These are phyloP conservation scores for Riparia riparia DNA, from an alignment of 2,113 vertebrate species.

Conservation along the genomic window DNA sequence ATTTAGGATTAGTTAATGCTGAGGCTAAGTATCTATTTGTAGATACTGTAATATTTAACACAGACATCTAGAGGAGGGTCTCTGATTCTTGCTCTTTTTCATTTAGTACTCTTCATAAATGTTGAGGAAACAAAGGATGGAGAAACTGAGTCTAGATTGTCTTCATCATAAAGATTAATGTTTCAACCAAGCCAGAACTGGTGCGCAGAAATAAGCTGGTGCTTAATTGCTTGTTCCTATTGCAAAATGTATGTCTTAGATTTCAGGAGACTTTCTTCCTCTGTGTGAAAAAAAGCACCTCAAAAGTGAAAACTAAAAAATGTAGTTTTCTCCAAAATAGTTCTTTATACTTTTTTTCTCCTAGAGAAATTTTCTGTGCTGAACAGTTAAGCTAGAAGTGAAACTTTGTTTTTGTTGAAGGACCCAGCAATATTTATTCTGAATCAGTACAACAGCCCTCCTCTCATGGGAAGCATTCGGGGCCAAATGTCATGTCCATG, in stretches of 20 bases:
- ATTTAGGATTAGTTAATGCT: background rate
- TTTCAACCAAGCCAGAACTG: background rate
- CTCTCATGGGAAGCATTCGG: background rate
- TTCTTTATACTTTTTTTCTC: background rate
- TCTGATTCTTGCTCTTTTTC: background rate
- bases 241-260: background rate
- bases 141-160: background rate
- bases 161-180: background rate
- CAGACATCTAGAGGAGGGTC: background rate
- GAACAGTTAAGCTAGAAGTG: background rate
- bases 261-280: background rate
- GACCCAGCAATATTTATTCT: background rate
- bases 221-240: background rate
- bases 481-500: slow-evolving; percentile 2
- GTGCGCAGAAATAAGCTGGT: background rate
- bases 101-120: background rate
- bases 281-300: background rate
- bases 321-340: background rate
- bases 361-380: background rate
- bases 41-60: background rate
- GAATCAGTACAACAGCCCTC: background rate
- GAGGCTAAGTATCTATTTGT: background rate
- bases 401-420: background rate
- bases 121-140: background rate
- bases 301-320: background rate